Evolutionary conservation across 1,140 invertebrate genomes (phyloP).

Genomic region (Wiebesia pumilae): DNA sequence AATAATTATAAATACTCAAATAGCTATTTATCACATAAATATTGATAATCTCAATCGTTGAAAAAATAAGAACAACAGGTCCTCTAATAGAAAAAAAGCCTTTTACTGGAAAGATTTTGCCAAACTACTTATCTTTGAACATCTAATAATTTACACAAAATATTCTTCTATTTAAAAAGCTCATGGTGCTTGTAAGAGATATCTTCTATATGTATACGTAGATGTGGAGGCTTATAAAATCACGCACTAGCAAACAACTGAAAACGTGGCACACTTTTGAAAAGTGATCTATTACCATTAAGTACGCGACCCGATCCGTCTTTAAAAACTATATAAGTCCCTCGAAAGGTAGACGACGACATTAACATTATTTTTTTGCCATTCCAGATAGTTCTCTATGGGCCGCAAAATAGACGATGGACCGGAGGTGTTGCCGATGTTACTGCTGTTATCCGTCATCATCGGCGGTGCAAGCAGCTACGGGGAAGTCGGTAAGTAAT

Average conservation of each 20-base stretch:
- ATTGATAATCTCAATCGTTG: too few relatives aligned
- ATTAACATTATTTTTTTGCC: conserved; percentile 38
- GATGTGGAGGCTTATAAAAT: neutral
- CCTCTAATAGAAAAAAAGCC: too few relatives aligned
- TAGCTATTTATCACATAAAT: too few relatives aligned
- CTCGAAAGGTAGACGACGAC: neutral
- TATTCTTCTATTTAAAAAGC: too few relatives aligned
- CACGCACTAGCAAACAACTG: neutral
- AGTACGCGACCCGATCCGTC: neutral
- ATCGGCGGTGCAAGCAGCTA: conserved; percentile 61
- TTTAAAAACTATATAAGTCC: neutral
- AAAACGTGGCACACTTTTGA: neutral
- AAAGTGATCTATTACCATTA: neutral
- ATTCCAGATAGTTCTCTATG: conserved; percentile 67
- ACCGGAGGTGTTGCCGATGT: conserved; percentile 55
- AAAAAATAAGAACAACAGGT: too few relatives aligned
- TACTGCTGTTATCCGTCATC: conserved; percentile 66
- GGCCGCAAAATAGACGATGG: conserved; percentile 70
- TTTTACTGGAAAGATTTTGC: too few relatives aligned
- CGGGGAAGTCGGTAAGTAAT: conserved; percentile 69
- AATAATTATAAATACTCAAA: too few relatives aligned
- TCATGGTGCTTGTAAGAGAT: too few relatives aligned
- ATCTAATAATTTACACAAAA: too few relatives aligned
- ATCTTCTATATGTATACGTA: neutral
- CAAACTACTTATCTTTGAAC: too few relatives aligned